Percentiles rank a stretch among this genome's conserved stretches.
Evolutionary conservation across 2,113 vertebrate genomes (phyloP).

Genomic region (Notiomystis cincta): DNA sequence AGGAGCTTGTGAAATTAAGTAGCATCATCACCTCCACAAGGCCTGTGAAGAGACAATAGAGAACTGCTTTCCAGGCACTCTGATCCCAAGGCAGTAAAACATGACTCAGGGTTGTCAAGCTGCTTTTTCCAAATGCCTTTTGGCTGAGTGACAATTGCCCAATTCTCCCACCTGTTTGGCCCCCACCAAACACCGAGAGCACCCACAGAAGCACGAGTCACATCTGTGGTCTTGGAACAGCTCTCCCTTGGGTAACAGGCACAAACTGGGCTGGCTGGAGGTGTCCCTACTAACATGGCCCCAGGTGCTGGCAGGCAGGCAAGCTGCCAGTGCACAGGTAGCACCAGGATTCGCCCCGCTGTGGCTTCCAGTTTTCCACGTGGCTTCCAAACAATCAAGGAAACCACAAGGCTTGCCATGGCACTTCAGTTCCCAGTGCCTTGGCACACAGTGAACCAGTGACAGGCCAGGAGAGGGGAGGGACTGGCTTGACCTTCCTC

Average conservation of each 20-base stretch:
- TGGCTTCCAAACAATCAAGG: neutral
- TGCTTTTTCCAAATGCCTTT: slow-evolving; percentile 15
- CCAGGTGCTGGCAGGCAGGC: neutral
- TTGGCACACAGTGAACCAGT: neutral
- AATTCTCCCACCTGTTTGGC: neutral
- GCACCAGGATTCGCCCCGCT: neutral
- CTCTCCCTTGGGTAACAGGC: neutral
- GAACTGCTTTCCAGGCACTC: slow-evolving; percentile 46
- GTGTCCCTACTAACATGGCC: neutral
- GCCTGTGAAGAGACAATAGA: slow-evolving; percentile 15
- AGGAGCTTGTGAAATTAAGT: slow-evolving; percentile 41
- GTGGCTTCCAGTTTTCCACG: neutral
- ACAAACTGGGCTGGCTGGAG: neutral
- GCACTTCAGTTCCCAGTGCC: neutral
- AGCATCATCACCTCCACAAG: slow-evolving; percentile 21
- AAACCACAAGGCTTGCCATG: neutral
- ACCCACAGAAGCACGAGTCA: neutral
- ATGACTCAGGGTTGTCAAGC: slow-evolving; percentile 29
- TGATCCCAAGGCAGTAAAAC: slow-evolving; percentile 30
- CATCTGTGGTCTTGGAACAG: neutral
- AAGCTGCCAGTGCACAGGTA: neutral
- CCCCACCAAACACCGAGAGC: neutral
- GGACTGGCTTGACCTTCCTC: neutral
- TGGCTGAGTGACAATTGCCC: neutral
- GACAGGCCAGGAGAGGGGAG: neutral